Conservation (phyloP, 1,140 invertebrate species). For the Drosophila pseudoananassae region DNA sequence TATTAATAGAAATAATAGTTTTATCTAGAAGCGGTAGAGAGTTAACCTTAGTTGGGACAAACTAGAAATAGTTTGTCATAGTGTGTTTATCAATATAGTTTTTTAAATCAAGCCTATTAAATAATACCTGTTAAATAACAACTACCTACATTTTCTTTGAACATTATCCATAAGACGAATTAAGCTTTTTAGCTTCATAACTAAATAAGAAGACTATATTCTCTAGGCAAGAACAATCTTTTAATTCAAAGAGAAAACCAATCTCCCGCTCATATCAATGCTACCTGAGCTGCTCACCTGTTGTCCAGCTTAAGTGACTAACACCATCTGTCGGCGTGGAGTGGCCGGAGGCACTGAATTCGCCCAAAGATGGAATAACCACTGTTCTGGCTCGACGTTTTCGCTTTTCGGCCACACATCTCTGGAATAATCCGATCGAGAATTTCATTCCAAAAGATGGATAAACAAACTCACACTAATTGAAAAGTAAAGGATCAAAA, state of each 20-base stretch:
- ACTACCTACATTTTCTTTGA: too few species aligned
- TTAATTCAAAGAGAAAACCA: not conserved
- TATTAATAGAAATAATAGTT: too few species aligned
- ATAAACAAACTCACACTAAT: slow-evolving; percentile 32
- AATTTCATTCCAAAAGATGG: not conserved
- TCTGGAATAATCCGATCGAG: slow-evolving; percentile 21
- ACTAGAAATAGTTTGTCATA: too few species aligned
- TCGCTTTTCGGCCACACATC: slow-evolving; percentile 28
- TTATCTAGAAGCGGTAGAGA: too few species aligned
- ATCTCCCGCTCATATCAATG: slow-evolving; percentile 18
- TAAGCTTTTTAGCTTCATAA: too few species aligned
- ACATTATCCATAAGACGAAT: too few species aligned
- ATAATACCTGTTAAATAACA: not conserved
- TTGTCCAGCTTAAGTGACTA: slow-evolving; percentile 20
- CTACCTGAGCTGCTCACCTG: slow-evolving; percentile 38
- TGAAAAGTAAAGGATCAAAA: slow-evolving; percentile 25
- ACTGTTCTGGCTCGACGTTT: not conserved
- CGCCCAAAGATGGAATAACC: slow-evolving; percentile 17
- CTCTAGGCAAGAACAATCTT: not conserved
- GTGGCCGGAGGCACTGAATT: slow-evolving; percentile 24
- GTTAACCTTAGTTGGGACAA: too few species aligned
- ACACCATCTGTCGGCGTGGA: slow-evolving; percentile 17
- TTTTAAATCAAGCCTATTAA: not conserved
- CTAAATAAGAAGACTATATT: too few species aligned
- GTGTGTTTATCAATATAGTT: too few species aligned